Evolutionary conservation across 2,797 vertebrate genomes (phyloP), one percentile per base, ranked within the genome.

Genomic region (Hafferia zeledoni): DNA sequence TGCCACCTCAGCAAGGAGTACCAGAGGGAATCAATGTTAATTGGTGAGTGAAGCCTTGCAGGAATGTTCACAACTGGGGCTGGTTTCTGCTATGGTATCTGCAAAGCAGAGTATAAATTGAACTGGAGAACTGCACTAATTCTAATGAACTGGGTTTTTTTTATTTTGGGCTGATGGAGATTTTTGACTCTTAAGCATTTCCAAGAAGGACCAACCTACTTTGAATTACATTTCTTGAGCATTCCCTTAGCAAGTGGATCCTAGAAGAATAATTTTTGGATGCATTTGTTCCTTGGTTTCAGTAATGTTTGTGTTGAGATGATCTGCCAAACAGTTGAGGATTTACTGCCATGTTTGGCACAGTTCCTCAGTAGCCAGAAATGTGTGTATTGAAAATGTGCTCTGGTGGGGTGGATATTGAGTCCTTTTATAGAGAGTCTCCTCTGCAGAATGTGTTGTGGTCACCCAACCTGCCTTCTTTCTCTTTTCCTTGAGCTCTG

Each of bases 1-100:
- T 99, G 99, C 95, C 98, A 99, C 98, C 98, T 99, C 90, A 98
- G 98, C 96, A 98, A 98, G 95, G 99, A 99, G 77, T 97, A 98
- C 97, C 98, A 97, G 88, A 98, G 97, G 97, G 99, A 99, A 92
- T 97, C 98, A 33, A 97, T 97, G 95, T 95, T 98, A 83, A 97
- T 98, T 95, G 99, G 99, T 99, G 97, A 99, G 99, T 97, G 83
- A 79, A 60, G 81, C 85, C 83, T 92, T 78, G 64, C 63, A 92
- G 94, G 87, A 46, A 3, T 16, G 3, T 92, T 95, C 93, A 55
- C 69, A 83, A 35, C 41, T 13, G 53, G 33, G 56, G 83, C 75
- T 90, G 33, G 19, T 69, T 46, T 22, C 84, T 91, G 94, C 92
- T 92, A 91, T 88, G 92, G 33, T 37, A 94, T 61, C 90, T 89